phyloP scores from a whole-genome alignment of 2,797 vertebrate species.

The Chlorospingus flavigularis region DNA sequence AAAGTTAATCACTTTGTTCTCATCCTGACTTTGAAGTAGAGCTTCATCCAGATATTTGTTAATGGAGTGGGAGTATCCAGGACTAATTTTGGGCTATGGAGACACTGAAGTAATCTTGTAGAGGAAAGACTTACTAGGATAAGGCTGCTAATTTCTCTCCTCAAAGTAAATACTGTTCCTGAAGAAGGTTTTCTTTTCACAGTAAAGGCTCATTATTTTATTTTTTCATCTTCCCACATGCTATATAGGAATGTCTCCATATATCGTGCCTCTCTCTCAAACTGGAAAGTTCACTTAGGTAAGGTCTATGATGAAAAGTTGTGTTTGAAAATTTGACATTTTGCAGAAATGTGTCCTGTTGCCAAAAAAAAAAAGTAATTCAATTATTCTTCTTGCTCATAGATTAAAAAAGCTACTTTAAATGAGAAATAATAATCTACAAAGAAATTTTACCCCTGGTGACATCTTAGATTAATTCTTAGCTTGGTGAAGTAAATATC shows the following conservation, averaged over 20 bases:
- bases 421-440: neutral
- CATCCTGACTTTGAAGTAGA: neutral
- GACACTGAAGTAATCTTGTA: neutral
- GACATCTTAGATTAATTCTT: neutral
- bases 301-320: neutral
- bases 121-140: neutral
- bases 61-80: neutral
- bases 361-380: neutral
- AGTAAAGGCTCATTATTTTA: neutral
- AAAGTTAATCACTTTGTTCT: neutral
- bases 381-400: neutral
- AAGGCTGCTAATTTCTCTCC: neutral
- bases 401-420: neutral
- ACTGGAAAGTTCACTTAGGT: neutral
- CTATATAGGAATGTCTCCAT: neutral
- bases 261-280: accelerated
- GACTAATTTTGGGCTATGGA: neutral
- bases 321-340: neutral
- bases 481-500: neutral
- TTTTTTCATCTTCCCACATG: neutral
- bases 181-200: neutral
- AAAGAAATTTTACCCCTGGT: neutral
- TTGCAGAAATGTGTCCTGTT: accelerated
- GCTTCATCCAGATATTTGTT: neutral
- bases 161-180: neutral